phyloP scores from a whole-genome alignment of 2,113 vertebrate genomes.

The Callopanchax toddi region DNA sequence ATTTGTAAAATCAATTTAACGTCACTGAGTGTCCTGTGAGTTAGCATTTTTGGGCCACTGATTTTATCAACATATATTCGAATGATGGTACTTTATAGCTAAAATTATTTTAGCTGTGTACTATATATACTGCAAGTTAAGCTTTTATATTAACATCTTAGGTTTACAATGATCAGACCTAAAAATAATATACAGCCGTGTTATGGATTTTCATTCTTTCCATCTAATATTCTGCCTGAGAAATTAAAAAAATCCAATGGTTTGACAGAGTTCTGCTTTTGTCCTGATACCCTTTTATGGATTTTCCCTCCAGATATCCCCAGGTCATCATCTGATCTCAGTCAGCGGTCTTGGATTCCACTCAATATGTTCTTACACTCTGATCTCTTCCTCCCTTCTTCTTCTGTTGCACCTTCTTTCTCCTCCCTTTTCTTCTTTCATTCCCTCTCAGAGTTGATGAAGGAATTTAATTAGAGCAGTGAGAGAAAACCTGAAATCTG shows the following conservation, averaged over 20 bases:
- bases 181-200: neutral
- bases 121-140: neutral
- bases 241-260: slow-evolving; percentile 33
- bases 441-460: slow-evolving; percentile 56
- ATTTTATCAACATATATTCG: slow-evolving; percentile 15
- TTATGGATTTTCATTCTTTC: slow-evolving; percentile 15
- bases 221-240: slow-evolving; percentile 43
- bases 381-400: slow-evolving; percentile 40
- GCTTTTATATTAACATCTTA: slow-evolving; percentile 3
- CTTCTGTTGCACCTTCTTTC: slow-evolving; percentile 5
- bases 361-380: slow-evolving; percentile 57
- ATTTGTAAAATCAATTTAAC: slow-evolving; percentile 50
- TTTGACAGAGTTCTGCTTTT: slow-evolving; percentile 42
- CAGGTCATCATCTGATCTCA: slow-evolving; percentile 68
- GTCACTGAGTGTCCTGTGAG: slow-evolving; percentile 21
- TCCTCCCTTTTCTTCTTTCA: slow-evolving; percentile 15
- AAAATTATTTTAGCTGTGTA: slow-evolving; percentile 8
- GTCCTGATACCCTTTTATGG: slow-evolving; percentile 52
- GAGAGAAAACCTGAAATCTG: slow-evolving; percentile 23
- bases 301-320: slow-evolving; percentile 57
- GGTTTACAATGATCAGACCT: slow-evolving; percentile 17
- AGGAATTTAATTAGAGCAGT: slow-evolving; percentile 75
- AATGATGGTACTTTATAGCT: neutral
- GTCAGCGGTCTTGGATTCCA: slow-evolving; percentile 49
- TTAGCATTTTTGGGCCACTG: slow-evolving; percentile 20